Evolutionary conservation across 1,140 invertebrate species (phyloP).

Genomic region (Steinernema feltiae): DNA sequence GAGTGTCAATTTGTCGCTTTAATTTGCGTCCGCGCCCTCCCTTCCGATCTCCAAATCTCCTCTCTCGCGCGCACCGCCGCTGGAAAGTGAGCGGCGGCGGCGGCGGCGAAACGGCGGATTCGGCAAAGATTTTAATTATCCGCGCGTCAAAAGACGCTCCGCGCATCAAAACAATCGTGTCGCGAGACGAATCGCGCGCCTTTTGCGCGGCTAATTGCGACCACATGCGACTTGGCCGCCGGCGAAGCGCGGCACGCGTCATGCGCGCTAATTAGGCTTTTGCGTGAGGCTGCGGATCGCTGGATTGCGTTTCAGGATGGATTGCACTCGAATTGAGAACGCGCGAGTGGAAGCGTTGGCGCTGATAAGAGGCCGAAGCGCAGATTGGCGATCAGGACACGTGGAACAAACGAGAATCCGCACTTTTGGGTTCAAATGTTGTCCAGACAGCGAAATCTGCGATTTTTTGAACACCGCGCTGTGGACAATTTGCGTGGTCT

Average conservation of each 20-base stretch:
- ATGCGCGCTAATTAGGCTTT: not conserved
- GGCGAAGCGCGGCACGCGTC: not conserved
- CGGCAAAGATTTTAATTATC: not conserved
- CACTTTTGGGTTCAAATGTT: no score
- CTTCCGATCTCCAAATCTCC: not conserved
- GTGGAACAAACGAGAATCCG: no score
- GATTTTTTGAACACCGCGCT: no score
- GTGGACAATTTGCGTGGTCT: no score
- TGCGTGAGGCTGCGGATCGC: no score
- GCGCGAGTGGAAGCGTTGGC: no score
- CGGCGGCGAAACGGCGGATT: not conserved
- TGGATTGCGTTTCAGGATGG: not conserved
- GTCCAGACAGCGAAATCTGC: no score
- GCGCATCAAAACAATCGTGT: not conserved
- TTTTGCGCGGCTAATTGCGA: no score
- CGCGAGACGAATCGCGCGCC: not conserved
- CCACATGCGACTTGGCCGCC: no score
- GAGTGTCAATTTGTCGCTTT: slow-evolving; percentile 1
- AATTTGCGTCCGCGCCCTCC: not conserved
- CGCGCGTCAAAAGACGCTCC: not conserved
- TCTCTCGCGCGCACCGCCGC: not conserved
- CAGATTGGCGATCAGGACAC: no score
- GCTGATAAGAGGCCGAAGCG: no score
- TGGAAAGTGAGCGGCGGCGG: not conserved
- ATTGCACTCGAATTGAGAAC: not conserved